Base-by-base conservation (phyloP, 2,888 invertebrate genomes). In the Hermaeophaga mercurialis region DNA sequence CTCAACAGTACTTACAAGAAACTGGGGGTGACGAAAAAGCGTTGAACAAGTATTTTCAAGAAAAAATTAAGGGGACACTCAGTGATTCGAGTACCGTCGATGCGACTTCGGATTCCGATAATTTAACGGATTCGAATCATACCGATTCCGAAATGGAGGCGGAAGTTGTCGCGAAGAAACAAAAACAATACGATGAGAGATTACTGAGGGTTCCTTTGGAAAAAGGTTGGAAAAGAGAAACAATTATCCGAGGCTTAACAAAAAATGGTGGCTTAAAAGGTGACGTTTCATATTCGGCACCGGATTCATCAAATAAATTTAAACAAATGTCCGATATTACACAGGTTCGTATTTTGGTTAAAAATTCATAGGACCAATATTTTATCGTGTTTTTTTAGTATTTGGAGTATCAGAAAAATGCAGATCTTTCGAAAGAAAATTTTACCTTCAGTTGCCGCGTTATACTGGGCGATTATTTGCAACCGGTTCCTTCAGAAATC, bases 391-490 rank as follows among this genome's bases (percentile, higher is more conserved):
- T n/a, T n/a, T 76, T 78, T 17, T 80, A 92, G 89, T 90, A 90
- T 78, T 80, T 95, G 72, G 90, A 91, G 54, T 77, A 77, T 63
- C 78, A 78, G 63, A 77, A 77, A 63, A 81, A 80, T 52, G 78
- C 78, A 2, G 88, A 88, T 67, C 78, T 96, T 52, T 87, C 86
- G 1, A 83, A 88, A 15, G 94, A 95, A 62, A 91, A 96, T 80
- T 97, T 97, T 79, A 94, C 91, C 61, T 96, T 95, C 80, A 94
- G 91, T 68, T 89, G 94, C 36, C 89, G 92, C 62, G 85, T 90
- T 1, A 85, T 95, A 60, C 85, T 97, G 31, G 98, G 98, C 1
- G 94, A 94, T 62, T 97, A 95, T 76, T 80, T 94, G 43, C 94
- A 96, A 73, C 89, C 90, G 0, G 83, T 85, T 34, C 81, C 84